These are phyloP conservation scores for Lasioglossum calceatum DNA, from an alignment of 2,888 invertebrate genomes.

Conservation along the genomic window DNA sequence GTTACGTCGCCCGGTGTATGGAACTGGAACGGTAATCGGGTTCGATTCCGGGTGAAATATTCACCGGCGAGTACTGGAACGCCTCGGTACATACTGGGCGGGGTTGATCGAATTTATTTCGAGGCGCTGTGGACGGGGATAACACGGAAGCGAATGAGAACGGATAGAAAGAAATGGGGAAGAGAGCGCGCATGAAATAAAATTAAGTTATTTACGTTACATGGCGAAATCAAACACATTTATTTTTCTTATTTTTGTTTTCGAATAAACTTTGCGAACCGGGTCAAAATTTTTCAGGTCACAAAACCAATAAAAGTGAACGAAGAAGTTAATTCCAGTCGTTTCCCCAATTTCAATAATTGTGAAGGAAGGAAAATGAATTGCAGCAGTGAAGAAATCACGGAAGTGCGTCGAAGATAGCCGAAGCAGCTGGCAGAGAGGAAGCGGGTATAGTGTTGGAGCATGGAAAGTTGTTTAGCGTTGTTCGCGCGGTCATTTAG, in stretches of 20 bases:
- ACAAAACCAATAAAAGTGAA: too few species aligned
- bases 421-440: not conserved
- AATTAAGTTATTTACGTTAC: too few species aligned
- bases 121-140: not conserved
- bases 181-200: too few species aligned
- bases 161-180: too few species aligned
- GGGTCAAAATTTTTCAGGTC: too few species aligned
- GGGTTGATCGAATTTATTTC: not conserved
- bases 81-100: not conserved
- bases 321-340: too few species aligned
- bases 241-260: too few species aligned
- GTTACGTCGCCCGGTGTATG: not conserved
- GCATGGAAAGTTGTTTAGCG: not conserved
- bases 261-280: too few species aligned
- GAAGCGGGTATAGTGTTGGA: not conserved
- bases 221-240: too few species aligned
- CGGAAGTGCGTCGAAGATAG: not conserved
- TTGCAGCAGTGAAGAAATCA: not conserved
- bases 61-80: not conserved
- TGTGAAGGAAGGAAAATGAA: not conserved
- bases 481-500: slow-evolving; percentile 8
- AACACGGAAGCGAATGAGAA: too few species aligned
- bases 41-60: not conserved
- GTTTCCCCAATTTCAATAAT: too few species aligned
- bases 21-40: not conserved